Evolutionary conservation across 2,113 vertebrate genomes (phyloP).

Genomic region (Sceloporus tristichus): DNA sequence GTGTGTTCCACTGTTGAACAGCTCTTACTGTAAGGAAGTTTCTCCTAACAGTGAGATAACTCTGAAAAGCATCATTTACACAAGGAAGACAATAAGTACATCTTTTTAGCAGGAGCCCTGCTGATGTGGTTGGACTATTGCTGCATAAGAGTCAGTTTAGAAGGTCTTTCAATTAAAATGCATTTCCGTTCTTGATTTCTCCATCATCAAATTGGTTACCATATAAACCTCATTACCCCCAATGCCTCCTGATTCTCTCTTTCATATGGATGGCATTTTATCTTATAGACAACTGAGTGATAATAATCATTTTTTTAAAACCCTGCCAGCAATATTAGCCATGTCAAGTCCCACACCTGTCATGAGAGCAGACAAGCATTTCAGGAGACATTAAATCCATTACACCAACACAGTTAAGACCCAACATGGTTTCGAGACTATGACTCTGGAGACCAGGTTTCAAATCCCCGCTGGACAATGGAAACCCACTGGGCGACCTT

Average conservation of each 20-base stretch:
- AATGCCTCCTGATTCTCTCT: not conserved
- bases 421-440: no score
- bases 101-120: not conserved
- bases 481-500: no score
- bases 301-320: not conserved
- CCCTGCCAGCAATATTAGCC: slow-evolving; percentile 44
- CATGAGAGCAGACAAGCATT: slow-evolving; percentile 33
- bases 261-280: slow-evolving; percentile 22
- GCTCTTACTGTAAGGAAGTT: no score
- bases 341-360: slow-evolving; percentile 43
- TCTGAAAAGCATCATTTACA: not conserved
- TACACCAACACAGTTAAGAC: slow-evolving; percentile 62
- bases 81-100: not conserved
- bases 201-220: not conserved
- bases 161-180: not conserved
- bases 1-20: no score
- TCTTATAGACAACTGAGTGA: slow-evolving; percentile 49
- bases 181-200: fast-evolving
- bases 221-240: not conserved
- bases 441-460: no score
- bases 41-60: not conserved
- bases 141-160: not conserved
- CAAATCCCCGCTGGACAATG: no score
- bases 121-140: not conserved
- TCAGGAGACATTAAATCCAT: slow-evolving; percentile 63